Conservation (phyloP, 2,113 vertebrate genomes). For the Microcebus lehilahytsara region DNA sequence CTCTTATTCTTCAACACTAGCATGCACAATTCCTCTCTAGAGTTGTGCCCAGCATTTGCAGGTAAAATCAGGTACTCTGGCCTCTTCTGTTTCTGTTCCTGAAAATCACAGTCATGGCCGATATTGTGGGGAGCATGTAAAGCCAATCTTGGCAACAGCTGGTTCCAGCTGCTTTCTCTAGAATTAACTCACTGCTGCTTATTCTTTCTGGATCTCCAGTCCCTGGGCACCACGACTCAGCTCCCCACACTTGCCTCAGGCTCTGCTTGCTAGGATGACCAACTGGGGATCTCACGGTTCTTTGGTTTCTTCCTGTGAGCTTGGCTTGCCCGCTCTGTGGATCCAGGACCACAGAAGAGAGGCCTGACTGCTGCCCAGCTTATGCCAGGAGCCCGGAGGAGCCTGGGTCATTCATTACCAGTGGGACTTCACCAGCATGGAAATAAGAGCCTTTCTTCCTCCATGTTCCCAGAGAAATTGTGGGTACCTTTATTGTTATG, state of each 20-base stretch:
- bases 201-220: neutral
- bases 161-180: neutral
- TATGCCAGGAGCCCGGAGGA: neutral
- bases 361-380: neutral
- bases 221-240: neutral
- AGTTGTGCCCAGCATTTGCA: neutral
- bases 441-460: neutral
- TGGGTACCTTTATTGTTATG: neutral
- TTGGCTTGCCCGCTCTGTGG: neutral
- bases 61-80: neutral
- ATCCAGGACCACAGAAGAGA: neutral
- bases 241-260: neutral
- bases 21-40: rapidly evolving
- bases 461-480: neutral
- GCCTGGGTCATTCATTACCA: neutral
- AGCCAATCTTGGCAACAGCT: rapidly evolving
- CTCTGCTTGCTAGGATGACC: neutral
- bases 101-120: neutral
- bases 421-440: neutral
- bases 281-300: neutral
- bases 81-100: neutral
- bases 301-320: neutral
- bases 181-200: neutral
- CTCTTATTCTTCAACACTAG: neutral
- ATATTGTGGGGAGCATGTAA: rapidly evolving